phyloP scores from a whole-genome alignment of 1,140 invertebrate species.

The Adoxophyes honmai region DNA sequence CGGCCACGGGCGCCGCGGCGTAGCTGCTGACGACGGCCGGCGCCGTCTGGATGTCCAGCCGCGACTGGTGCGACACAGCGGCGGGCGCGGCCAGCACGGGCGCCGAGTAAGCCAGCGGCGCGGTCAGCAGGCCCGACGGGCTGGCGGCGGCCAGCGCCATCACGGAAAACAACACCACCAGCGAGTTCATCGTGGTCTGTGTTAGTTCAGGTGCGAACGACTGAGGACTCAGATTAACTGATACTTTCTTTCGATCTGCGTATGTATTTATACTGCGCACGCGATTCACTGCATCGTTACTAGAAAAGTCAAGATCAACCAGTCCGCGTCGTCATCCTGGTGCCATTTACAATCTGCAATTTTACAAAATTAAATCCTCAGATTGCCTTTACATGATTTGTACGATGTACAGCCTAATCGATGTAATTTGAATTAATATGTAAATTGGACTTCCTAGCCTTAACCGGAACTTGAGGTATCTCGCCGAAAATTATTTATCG shows the following conservation, averaged over 20 bases:
- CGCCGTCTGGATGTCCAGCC: conserved; percentile 43
- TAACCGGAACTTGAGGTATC: too few species aligned
- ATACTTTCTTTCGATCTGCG: conserved; percentile 53
- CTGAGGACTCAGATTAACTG: conserved; percentile 47
- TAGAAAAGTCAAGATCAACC: conserved; percentile 67
- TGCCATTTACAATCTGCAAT: background rate
- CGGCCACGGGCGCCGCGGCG: conserved; percentile 32
- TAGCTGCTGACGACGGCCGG: conserved; percentile 47
- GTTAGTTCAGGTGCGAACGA: conserved; percentile 60
- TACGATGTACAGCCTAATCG: too few species aligned
- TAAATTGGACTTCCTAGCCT: too few species aligned
- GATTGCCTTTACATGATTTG: too few species aligned
- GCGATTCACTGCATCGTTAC: conserved; percentile 25
- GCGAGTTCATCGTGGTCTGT: conserved; percentile 75
- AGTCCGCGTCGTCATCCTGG: conserved; percentile 17
- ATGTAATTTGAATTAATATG: too few species aligned
- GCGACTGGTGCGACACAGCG: conserved; percentile 42
- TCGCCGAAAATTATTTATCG: too few species aligned
- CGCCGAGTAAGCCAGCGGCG: conserved; percentile 24
- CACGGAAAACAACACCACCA: conserved; percentile 78
- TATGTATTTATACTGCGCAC: conserved; percentile 57
- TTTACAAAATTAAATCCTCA: too few species aligned
- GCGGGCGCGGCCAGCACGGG: conserved; percentile 32
- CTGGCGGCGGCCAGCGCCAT: conserved; percentile 67
- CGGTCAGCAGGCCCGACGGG: conserved; percentile 51